Base-by-base conservation (phyloP, 2,797 vertebrate genomes). In the Tokudaia muenninki region DNA sequence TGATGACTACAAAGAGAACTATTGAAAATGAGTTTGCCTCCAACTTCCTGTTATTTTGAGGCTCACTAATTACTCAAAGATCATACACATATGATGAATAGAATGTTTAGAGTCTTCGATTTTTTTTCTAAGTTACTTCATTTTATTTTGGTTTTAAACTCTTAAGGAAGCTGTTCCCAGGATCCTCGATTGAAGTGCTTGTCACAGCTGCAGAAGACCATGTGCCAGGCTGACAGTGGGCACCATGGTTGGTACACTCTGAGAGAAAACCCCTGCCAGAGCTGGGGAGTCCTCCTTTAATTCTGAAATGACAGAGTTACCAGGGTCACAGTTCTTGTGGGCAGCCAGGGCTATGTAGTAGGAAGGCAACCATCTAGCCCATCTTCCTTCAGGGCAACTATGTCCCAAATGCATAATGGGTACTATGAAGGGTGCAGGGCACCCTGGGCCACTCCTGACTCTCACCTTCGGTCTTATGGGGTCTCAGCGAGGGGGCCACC, bases 131-230 rank as follows among this genome's bases (percentile, higher is more conserved):
- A 11, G 81, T 94, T 63, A 77, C 80, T 52, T 90, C 26, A 41
- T 70, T 98, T 97, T 97, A 97, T 96, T 97, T 95, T 96, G 94
- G 83, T 89, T 83, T 95, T 21, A 4, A 61, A 80, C 55, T 75
- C 87, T 21, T 17, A 4, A 92, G 50, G n/a, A 77, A 55, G 74
- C 1, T 9, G 29, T 19, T 59, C 67, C 77, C 81, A 88, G 26
- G 41, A 81, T 65, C 37, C 63, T 47, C n/a, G n/a, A 26, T 2
- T 13, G 41, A 72, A 31, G 92, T 34, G 37, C 74, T n/a, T 74
- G 34, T 57, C 24, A 65, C 55, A 52, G 61, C 8, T 63, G 6
- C 26, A 17, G 57, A 75, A 92, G 75, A 77, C 61, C 75, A 50
- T 0, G 10, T 52, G 67, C 61, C 24, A n/a, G 31, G 55, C 4